Base-by-base conservation (phyloP, 2,113 vertebrate genomes). In the Oxygymnocypris stewartii region DNA sequence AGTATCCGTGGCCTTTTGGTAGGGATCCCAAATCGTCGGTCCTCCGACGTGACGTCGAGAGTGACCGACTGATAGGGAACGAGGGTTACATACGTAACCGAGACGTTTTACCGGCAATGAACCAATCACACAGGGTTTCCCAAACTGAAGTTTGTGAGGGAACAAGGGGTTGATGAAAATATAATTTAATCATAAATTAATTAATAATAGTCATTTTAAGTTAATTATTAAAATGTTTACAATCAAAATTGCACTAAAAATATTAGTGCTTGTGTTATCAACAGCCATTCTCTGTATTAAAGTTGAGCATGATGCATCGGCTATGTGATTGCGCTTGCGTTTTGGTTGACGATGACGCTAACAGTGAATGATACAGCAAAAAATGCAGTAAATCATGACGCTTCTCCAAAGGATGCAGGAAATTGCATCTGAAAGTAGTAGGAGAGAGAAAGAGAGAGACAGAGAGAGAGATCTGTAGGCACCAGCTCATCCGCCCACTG, bases 401-500 rank as follows among this genome's bases (percentile, higher is more conserved):
- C 87, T 54, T 78, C 90, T 89, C 92, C 90, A 89, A 89, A 91
- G 90, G 86, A 76, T 65, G 54, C 59, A 23, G 51, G 44, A 77
- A 75, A 86, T 80, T 86, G 84, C 86, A 90, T 84, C 74, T 40
- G 57, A 44, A 57, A 85, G 31, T 51, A 51, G 80, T 40, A 57
- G 76, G 35, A 61, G n/a, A 79, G 11, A 28, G n/a, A n/a, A n/a
- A n/a, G n/a, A 85, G 54, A 42, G 42, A 74, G 35, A 37, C 7
- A 28, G 69, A 51, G 51, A 54, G 23, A 85, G 54, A 42, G 42
- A 74, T 74, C 18, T 74, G 31, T 11, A 78, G 10, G 47, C 25
- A 35, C 47, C 25, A 42, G 37, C 49, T 85, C 47, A 75, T 63
- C 81, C 77, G 42, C 61, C 82, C 54, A 84, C 85, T 35, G 76